Conservation (phyloP, 2,113 vertebrate genomes). For the Galbula dea region DNA sequence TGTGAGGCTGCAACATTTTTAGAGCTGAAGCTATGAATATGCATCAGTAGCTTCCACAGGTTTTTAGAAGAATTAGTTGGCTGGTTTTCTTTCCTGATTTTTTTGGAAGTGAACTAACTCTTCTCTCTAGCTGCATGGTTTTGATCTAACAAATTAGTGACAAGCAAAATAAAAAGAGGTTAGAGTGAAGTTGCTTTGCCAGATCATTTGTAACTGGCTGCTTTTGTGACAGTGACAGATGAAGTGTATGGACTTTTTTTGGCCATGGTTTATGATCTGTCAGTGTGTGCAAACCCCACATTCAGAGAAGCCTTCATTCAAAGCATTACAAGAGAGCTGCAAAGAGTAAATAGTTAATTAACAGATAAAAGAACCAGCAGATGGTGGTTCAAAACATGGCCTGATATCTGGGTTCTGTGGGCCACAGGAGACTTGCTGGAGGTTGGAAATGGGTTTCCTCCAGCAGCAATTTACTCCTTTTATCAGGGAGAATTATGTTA, state of each 20-base stretch:
- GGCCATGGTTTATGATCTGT: not conserved
- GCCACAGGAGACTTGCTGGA: not conserved
- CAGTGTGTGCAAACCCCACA: not conserved
- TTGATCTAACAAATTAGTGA: not conserved
- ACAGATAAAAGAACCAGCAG: not conserved
- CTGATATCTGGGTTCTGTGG: not conserved
- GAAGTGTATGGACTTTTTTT: not conserved
- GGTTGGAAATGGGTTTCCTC: not conserved
- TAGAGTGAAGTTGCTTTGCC: not conserved
- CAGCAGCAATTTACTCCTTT: not conserved
- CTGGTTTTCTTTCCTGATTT: not conserved
- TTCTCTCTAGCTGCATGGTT: not conserved
- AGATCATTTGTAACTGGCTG: not conserved
- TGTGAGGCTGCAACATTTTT: not conserved
- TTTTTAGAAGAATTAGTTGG: not conserved
- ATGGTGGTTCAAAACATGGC: not conserved
- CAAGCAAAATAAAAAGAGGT: not conserved
- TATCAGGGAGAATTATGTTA: not conserved
- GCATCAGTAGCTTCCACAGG: not conserved
- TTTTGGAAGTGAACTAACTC: not conserved
- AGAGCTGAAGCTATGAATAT: not conserved
- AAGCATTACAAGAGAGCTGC: not conserved
- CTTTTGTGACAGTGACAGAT: not conserved
- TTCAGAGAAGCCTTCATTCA: not conserved
- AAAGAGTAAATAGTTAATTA: conserved; percentile 27